These are phyloP conservation scores for Lydus trimaculatus DNA, from an alignment of 2,888 invertebrate genomes.

Conservation along the genomic window DNA sequence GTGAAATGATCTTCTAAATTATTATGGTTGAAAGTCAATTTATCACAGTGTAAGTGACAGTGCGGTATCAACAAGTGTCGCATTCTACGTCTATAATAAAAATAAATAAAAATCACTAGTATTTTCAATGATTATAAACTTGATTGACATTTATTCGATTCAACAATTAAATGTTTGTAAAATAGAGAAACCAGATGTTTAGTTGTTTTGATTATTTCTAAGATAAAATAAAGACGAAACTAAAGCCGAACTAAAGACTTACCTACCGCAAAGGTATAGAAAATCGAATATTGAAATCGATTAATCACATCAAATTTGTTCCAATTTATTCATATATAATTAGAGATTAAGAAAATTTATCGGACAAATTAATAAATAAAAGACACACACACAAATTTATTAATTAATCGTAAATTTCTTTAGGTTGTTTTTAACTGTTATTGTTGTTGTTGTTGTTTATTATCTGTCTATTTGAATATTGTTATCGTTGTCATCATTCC, in stretches of 20 bases:
- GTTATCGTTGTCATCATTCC: neutral
- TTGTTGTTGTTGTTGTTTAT: neutral
- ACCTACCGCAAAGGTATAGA: constrained; percentile 1
- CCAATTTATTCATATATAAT: neutral
- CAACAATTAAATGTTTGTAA: neutral
- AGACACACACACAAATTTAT: neutral
- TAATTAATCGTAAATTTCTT: neutral
- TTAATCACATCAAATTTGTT: neutral
- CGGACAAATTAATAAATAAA: neutral
- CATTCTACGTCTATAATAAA: neutral
- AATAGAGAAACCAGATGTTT: constrained; percentile 6
- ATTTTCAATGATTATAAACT: neutral
- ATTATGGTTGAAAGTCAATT: neutral
- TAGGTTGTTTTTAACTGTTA: neutral
- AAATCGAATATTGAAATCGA: neutral
- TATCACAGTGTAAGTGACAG: neutral
- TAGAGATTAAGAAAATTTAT: neutral
- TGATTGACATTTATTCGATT: constrained; percentile 1
- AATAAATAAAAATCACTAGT: neutral
- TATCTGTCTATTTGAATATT: neutral
- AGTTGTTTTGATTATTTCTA: neutral
- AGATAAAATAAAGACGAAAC: neutral
- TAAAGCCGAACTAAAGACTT: neutral
- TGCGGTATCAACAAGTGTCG: neutral
- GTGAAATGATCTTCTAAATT: no score